Percentiles rank a stretch among this genome's conserved stretches.
Evolutionary conservation across 2,888 invertebrate species (phyloP).

Genomic region (Cosmopolites sordidus): DNA sequence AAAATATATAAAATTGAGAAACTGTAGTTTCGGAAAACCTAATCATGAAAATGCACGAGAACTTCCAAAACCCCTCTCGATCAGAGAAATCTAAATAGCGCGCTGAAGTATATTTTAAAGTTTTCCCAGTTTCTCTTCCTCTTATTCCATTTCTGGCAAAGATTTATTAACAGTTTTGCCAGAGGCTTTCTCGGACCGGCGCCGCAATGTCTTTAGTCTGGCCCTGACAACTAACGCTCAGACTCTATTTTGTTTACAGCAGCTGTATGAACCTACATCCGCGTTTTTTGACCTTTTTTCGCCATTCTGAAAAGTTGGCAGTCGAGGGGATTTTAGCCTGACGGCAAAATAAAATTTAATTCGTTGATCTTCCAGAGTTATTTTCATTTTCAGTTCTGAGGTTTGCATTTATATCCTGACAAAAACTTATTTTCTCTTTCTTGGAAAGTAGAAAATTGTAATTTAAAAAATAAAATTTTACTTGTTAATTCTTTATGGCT

Average conservation of each 20-base stretch:
- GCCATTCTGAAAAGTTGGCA: slow-evolving; percentile 7
- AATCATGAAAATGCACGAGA: neutral
- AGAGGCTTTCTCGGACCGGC: slow-evolving; percentile 5
- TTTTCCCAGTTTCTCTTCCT: neutral
- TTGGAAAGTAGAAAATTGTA: no score
- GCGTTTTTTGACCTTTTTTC: slow-evolving; percentile 5
- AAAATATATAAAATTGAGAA: no score
- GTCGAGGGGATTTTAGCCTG: slow-evolving; percentile 6
- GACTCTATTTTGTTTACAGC: slow-evolving; percentile 33
- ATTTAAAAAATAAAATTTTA: no score
- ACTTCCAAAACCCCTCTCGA: slow-evolving; percentile 5
- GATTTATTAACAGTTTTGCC: slow-evolving; percentile 4
- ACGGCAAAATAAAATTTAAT: no score
- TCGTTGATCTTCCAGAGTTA: no score
- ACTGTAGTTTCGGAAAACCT: no score
- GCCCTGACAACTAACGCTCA: slow-evolving; percentile 23
- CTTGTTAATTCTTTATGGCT: no score
- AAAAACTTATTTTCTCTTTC: no score
- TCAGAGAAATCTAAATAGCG: neutral
- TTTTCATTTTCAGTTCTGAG: no score
- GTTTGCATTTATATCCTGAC: no score
- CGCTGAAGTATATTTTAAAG: neutral
- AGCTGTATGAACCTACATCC: slow-evolving; percentile 5
- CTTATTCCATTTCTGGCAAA: neutral
- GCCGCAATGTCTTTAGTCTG: slow-evolving; percentile 22